Percentiles rank a stretch among this genome's conserved stretches.
Conservation (phyloP, 2,113 vertebrate species). For the Athene cunicularia region DNA sequence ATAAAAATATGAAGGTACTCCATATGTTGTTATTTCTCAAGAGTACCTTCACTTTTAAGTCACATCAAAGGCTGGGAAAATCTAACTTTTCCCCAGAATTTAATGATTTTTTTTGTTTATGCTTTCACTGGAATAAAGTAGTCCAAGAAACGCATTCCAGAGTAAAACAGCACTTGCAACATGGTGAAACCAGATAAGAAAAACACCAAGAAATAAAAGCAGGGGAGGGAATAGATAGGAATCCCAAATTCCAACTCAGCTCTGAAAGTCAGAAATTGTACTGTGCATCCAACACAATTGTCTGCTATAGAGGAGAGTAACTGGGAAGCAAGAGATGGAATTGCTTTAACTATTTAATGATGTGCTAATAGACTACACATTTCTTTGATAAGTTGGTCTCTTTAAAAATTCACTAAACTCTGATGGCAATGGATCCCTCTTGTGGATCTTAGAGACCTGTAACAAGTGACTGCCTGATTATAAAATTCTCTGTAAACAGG, state of each 20-base stretch:
- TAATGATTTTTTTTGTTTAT: constrained; percentile 34
- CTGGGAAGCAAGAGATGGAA: constrained; percentile 13
- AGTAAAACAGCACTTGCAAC: constrained; percentile 11
- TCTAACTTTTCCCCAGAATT: background rate
- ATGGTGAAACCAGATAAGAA: constrained; percentile 21
- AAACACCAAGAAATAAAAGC: constrained; percentile 19
- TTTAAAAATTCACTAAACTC: background rate
- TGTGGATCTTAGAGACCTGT: background rate
- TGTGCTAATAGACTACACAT: constrained; percentile 47
- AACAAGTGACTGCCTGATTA: constrained; percentile 2
- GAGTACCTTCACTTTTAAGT: background rate
- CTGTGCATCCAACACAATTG: background rate
- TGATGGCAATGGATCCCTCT: background rate
- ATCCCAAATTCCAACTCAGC: background rate
- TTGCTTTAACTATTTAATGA: constrained; percentile 22
- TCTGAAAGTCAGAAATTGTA: constrained; percentile 11
- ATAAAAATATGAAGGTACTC: background rate
- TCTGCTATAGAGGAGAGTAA: background rate
- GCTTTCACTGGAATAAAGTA: constrained; percentile 32
- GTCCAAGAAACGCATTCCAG: constrained; percentile 43
- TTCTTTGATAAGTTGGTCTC: constrained; percentile 32
- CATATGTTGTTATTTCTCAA: background rate
- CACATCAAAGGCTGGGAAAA: constrained; percentile 24
- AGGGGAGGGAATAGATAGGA: background rate
- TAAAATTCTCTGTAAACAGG: background rate